Evolutionary conservation across 2,888 invertebrate genomes (phyloP), one percentile per base, ranked within the genome.

Genomic region (Cantharis rustica): DNA sequence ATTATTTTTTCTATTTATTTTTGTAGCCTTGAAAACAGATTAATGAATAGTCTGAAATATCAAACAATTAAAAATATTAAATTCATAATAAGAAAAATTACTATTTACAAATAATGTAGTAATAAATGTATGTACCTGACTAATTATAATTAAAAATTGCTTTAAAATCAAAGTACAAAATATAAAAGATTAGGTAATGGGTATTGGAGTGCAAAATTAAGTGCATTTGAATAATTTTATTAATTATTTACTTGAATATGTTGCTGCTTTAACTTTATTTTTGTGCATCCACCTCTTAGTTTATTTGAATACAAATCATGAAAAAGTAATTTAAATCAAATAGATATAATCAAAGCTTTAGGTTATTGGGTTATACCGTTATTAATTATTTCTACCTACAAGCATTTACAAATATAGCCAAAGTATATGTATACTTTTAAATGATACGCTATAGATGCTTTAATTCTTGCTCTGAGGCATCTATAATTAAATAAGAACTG

Each of bases 341-440:
- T 47, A 69, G 69, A 69, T 69, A 69, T n/a, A 47, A 69, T 69
- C 69, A 27, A 17, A 47, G 47, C 69, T 69, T 69, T 69, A 27
- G 69, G 69, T 69, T 68, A 69, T 31, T 69, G 27, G 69, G 69
- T 61, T 26, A 31, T 69, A 69, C 69, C 27, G 69, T 69, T 69
- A 69, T 47, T 69, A 69, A 69, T 16, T 47, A 31, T 69, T 16
- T 15, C 69, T 69, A 16, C 69, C 69, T 69, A 69, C 69, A 47
- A 31, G 27, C 13, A n/a, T 69, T 16, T 16, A 69, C 69, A 69
- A 69, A 69, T 47, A 69, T 69, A 47, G 69, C 10, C 69, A 69
- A 47, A 47, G 47, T 47, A n/a, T 47, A 47, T 47, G n/a, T 47
- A n/a, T 47, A n/a, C n/a, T 47, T 47, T n/a, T 47, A 5, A 47